Evolutionary conservation across 2,797 vertebrate species (phyloP).

Genomic region (Mus caroli): DNA sequence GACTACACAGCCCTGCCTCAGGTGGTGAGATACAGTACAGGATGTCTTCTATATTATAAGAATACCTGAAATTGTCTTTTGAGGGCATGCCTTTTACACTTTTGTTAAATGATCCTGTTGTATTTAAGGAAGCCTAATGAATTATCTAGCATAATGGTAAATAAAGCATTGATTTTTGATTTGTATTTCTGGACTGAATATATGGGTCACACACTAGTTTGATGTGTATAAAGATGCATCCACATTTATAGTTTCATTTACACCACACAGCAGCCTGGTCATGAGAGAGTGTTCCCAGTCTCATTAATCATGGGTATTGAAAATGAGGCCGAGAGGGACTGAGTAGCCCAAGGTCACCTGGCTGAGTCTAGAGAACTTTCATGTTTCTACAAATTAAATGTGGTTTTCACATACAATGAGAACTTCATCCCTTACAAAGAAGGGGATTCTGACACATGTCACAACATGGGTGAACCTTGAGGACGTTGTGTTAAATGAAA

Average conservation of each 20-base stretch:
- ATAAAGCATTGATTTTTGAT: not conserved
- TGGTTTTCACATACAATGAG: no score
- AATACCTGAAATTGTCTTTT: constrained; percentile 15
- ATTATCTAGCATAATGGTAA: not conserved
- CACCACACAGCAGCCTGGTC: not conserved
- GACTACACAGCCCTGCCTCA: no score
- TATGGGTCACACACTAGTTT: not conserved
- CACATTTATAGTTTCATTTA: not conserved
- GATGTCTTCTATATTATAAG: not conserved
- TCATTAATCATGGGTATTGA: not conserved
- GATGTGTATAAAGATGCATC: not conserved
- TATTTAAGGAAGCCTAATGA: not conserved
- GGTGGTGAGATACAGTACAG: not conserved
- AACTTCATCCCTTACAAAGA: not conserved
- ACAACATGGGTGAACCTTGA: not conserved
- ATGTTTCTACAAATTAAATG: constrained; percentile 4
- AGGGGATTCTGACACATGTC: not conserved
- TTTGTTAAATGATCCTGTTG: constrained; percentile 8
- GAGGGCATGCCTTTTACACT: not conserved
- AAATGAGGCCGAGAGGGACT: not conserved
- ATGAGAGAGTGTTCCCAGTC: not conserved
- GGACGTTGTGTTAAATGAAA: not conserved
- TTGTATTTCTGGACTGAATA: constrained; percentile 30
- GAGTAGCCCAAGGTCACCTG: not conserved
- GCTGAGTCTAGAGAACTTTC: not conserved